These are phyloP conservation scores for Myiagra hebetior DNA, from an alignment of 2,113 vertebrate genomes.

Conservation along the genomic window DNA sequence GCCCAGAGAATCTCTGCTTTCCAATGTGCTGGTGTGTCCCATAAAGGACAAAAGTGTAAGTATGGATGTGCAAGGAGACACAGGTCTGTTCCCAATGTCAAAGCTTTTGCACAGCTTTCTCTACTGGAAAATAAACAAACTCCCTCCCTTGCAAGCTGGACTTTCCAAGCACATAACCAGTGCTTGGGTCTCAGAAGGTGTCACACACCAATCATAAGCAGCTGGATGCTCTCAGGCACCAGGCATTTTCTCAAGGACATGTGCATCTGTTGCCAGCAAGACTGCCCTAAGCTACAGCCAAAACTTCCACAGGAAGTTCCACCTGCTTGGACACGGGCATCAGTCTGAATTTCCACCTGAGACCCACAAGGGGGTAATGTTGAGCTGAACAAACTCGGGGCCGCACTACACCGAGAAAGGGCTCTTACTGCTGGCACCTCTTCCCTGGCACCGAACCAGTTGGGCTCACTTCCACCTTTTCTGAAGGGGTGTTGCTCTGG, in stretches of 20 bases:
- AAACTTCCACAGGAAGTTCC: not conserved
- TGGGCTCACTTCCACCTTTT: not conserved
- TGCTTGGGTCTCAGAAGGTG: not conserved
- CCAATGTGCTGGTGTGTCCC: not conserved
- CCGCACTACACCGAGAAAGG: not conserved
- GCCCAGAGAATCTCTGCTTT: not conserved
- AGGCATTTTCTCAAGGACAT: not conserved
- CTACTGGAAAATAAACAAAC: not conserved
- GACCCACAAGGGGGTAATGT: constrained; percentile 65
- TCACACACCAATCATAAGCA: not conserved
- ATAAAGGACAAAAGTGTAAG: not conserved
- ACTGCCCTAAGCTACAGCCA: not conserved
- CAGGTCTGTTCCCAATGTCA: not conserved
- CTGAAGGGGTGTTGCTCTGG: not conserved
- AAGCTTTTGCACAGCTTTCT: not conserved
- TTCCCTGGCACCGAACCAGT: not conserved
- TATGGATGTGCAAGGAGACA: not conserved
- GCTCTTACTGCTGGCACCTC: not conserved
- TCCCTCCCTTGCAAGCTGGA: not conserved
- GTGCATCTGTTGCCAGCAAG: not conserved
- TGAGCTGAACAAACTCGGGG: constrained; percentile 29
- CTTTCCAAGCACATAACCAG: not conserved
- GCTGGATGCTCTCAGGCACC: not conserved
- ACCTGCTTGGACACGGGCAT: not conserved
- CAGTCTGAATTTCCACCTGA: constrained; percentile 3